phyloP scores from a whole-genome alignment of 1,140 invertebrate species.

The Harlomillsia oculata region DNA sequence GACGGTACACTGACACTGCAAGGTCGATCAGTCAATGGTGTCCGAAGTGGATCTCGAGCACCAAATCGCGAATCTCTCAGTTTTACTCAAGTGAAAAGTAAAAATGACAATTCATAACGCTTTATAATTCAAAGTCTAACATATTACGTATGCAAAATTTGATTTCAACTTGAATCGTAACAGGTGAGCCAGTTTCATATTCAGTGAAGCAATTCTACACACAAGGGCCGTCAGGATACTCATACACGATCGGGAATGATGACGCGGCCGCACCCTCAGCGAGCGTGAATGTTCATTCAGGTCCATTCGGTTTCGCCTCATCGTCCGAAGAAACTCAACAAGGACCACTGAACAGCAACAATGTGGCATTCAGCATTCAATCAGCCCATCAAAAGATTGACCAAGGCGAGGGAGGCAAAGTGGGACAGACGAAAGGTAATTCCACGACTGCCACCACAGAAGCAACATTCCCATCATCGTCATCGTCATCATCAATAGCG shows the following conservation, averaged over 20 bases:
- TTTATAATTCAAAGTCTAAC: neutral
- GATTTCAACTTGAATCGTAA: neutral
- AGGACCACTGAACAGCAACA: no score
- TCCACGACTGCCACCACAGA: no score
- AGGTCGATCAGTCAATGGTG: no score
- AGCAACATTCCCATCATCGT: no score
- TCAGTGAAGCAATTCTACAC: slow-evolving; percentile 1
- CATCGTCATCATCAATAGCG: no score
- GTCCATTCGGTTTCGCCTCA: no score
- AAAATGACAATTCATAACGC: neutral
- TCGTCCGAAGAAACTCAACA: no score
- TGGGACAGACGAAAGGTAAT: no score
- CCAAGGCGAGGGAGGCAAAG: no score
- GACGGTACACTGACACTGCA: neutral
- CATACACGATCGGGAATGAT: slow-evolving; percentile 1
- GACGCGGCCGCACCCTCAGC: slow-evolving; percentile 1
- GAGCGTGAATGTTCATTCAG: slow-evolving; percentile 3
- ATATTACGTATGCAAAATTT: neutral
- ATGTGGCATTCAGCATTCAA: no score
- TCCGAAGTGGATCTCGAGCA: no score
- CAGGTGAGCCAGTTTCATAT: slow-evolving; percentile 3
- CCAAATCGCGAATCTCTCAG: neutral
- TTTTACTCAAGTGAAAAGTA: neutral
- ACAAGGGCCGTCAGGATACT: neutral
- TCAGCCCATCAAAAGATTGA: no score